These are phyloP conservation scores for Desmodus rotundus DNA, from an alignment of 2,113 vertebrate genomes.

Conservation along the genomic window DNA sequence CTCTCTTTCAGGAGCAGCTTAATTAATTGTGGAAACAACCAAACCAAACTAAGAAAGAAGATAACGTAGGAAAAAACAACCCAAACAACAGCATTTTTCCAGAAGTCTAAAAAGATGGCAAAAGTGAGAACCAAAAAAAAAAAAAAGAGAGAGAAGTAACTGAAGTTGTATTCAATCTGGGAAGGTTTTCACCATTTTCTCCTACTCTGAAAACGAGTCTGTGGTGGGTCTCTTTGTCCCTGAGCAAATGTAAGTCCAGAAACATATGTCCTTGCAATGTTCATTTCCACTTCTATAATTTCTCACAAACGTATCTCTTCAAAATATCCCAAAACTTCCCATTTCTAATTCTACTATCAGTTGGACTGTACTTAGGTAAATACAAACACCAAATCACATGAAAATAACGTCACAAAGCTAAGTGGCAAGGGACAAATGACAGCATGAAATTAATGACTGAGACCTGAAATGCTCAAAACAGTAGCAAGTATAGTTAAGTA, in stretches of 20 bases:
- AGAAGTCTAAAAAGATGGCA: not conserved
- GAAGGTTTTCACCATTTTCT: not conserved
- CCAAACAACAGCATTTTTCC: not conserved
- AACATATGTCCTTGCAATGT: not conserved
- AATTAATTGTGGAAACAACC: not conserved
- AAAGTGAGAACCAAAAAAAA: not conserved
- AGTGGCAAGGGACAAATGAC: not conserved
- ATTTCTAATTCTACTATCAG: not conserved
- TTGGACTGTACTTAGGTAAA: not conserved
- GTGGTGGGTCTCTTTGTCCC: not conserved
- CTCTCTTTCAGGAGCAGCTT: not conserved
- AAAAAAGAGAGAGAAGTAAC: not conserved
- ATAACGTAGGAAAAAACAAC: not conserved
- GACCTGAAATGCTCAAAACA: not conserved
- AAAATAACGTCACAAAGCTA: conserved; percentile 24
- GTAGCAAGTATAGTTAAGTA: not conserved
- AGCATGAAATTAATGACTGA: not conserved
- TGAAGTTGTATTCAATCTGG: not conserved
- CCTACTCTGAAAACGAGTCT: not conserved
- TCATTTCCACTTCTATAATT: conserved; percentile 9
- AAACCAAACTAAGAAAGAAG: not conserved
- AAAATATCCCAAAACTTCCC: not conserved
- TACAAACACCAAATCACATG: not conserved
- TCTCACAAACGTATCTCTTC: not conserved
- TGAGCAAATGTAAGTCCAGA: not conserved